Evolutionary conservation across 2,888 invertebrate species (phyloP), one percentile per base, ranked within the genome.

Genomic region (Linyphia triangularis): DNA sequence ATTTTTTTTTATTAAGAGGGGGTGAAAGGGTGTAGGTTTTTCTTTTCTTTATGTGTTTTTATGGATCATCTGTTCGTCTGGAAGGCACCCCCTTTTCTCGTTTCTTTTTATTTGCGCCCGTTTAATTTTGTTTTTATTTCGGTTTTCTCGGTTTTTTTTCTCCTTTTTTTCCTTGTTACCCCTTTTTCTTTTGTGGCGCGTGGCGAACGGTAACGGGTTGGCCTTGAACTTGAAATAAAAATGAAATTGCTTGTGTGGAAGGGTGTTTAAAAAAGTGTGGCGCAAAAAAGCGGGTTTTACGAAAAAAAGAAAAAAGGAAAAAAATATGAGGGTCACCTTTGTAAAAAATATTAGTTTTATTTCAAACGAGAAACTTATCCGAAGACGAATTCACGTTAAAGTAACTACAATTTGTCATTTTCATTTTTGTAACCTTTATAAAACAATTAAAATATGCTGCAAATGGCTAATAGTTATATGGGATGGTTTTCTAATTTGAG

Each of bases 171-270:
- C 28, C 16, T n/a, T 24, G 13, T 13, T 24, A 10, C 26, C 26
- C 37, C 10, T 30, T 51, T 30, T 22, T 37, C 24, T 61, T 65
- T 24, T 57, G 37, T 16, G 67, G 28, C 72, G 72, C 82, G 63
- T 82, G 82, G 72, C 82, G 63, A 59, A 51, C n/a, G 51, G 43
- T 43, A 43, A 57, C 40, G 59, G 24, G 28, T 57, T 81, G 72
- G 33, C 82, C 82, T 82, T 82, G 82, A 82, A 82, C 82, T 82
- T 82, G 82, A 72, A 63, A 70, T 57, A 57, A 81, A 37, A 63
- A 26, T 28, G 22, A 72, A 69, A 37, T 59, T 26, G 26, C 59
- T 33, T 33, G 40, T 13, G 26, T 26, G 22, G 28, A 24, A 7
- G 19, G 63, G 28, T 26, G 43, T n/a, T 69, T 5, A 37, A 63